Base-by-base conservation (phyloP, 2,888 invertebrate species). In the Atrina japonica region DNA sequence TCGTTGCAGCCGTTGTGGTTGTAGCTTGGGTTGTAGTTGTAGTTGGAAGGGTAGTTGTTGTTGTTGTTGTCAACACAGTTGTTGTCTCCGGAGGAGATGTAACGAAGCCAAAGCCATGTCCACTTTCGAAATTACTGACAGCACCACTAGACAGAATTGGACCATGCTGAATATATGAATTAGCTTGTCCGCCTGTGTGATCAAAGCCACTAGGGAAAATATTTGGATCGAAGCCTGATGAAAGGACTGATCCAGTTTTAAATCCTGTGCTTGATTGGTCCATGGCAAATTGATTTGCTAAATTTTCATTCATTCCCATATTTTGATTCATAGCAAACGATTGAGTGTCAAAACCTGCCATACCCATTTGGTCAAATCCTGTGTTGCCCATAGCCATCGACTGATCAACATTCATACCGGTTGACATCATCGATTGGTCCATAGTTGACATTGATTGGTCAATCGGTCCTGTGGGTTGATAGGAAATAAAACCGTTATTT, bases 51-150 rank as follows among this genome's bases (percentile, higher is more conserved):
- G 61, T n/a, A 5, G 61, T 49, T 29, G 61, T 59, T 16, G 59
- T 59, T 16, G 59, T 45, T 3, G 45, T 29, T 14, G 60, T 27
- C 14, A 21, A 27, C 5, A 25, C 45, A 3, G 40, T 53, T 14
- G 47, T 45, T n/a, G 56, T 56, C 18, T 56, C 66, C 5, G 66
- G 66, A 49, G 25, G 35, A 11, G 55, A 49, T 25, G 61, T 61
- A 6, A 61, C 61, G 21, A 61, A 61, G 2, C 43, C 61, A n/a
- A 61, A 23, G 18, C 40, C 43, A 27, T 27, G 18, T 11, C 47
- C 30, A 11, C 25, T 21, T 18, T 61, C 61, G 25, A 29, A 47
- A 21, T 21, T 47, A 18, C 47, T 49, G 29, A 30, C 29, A 2
- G 30, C 49, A 23, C 61, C 43, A 1, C 52, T 40, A 2, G 67